Evolutionary conservation across 2,113 vertebrate genomes (phyloP).

Genomic region (Tachuris rubrigastra): DNA sequence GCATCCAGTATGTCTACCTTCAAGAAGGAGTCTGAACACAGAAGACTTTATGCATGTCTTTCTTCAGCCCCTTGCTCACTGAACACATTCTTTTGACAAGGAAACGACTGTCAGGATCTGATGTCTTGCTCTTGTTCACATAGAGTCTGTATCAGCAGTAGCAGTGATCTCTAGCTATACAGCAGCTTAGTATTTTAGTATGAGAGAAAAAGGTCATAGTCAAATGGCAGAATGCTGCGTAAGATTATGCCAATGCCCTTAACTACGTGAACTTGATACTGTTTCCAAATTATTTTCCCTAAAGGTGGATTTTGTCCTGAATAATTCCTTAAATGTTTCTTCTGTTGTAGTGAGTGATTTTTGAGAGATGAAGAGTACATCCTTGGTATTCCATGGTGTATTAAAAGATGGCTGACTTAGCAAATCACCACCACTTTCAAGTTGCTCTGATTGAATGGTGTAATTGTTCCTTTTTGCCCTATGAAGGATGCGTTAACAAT

Average conservation of each 20-base stretch:
- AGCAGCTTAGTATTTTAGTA: neutral
- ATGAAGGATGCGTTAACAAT: neutral
- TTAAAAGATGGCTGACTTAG: neutral
- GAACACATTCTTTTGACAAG: neutral
- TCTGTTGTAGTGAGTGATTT: neutral
- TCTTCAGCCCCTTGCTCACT: neutral
- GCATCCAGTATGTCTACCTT: neutral
- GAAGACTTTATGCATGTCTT: neutral
- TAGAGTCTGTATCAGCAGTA: neutral
- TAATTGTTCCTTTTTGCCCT: neutral
- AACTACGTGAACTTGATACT: neutral
- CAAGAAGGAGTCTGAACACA: neutral
- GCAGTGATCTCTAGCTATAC: neutral
- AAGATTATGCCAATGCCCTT: neutral
- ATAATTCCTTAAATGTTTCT: neutral
- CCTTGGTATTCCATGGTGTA: neutral
- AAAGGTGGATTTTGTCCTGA: neutral
- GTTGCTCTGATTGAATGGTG: neutral
- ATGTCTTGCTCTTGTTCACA: neutral
- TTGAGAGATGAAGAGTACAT: neutral
- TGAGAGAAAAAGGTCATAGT: neutral
- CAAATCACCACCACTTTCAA: neutral
- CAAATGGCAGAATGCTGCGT: neutral
- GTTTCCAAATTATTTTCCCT: neutral
- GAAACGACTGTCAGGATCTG: neutral